Evolutionary conservation across 2,797 vertebrate genomes (phyloP).

Genomic region (Scarus forsteni): DNA sequence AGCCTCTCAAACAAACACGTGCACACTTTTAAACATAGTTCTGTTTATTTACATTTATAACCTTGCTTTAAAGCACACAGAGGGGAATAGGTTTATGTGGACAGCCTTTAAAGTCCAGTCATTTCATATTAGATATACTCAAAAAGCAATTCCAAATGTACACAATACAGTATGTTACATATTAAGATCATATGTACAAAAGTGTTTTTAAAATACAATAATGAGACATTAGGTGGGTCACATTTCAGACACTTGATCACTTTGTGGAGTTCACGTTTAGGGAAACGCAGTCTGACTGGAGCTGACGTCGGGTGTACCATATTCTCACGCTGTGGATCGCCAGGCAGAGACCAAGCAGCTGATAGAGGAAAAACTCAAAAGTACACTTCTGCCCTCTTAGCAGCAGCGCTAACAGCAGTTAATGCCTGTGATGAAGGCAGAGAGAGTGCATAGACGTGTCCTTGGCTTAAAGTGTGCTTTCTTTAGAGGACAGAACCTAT

Average conservation of each 20-base stretch:
- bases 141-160: slow-evolving; percentile 81
- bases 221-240: slow-evolving; percentile 65
- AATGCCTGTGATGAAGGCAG: slow-evolving; percentile 51
- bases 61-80: slow-evolving; percentile 82
- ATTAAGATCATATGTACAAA: slow-evolving; percentile 90
- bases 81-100: slow-evolving; percentile 73
- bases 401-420: slow-evolving; percentile 62
- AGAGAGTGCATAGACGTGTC: slow-evolving; percentile 77
- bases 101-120: slow-evolving; percentile 81
- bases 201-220: slow-evolving; percentile 75
- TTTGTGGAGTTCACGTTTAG: slow-evolving; percentile 38
- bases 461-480: slow-evolving; percentile 78
- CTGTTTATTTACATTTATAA: slow-evolving; percentile 85
- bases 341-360: slow-evolving; percentile 58
- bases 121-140: slow-evolving; percentile 80
- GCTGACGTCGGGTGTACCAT: slow-evolving; percentile 72
- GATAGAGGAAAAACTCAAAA: slow-evolving; percentile 39
- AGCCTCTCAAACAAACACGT: background rate
- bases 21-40: slow-evolving; percentile 74
- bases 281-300: slow-evolving; percentile 47
- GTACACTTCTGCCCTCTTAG: slow-evolving; percentile 49
- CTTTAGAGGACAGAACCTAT: background rate
- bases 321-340: slow-evolving; percentile 61
- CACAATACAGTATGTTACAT: slow-evolving; percentile 93
- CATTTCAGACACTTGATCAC: slow-evolving; percentile 57